Conservation (phyloP, 2,888 invertebrate species). For the Lochmaea crataegi region DNA sequence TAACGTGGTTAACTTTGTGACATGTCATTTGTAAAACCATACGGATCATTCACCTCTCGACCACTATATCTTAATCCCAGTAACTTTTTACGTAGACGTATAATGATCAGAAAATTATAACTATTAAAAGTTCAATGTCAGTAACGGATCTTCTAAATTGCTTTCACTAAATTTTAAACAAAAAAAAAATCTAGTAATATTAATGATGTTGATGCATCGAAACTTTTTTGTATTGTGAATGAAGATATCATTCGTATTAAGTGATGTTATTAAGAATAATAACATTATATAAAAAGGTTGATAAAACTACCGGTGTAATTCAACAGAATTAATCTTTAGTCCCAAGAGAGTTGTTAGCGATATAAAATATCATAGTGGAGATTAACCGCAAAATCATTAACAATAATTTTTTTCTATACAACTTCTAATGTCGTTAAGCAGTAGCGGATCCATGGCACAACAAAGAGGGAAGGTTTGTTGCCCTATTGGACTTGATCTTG, state of each 20-base stretch:
- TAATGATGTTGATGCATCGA: background rate
- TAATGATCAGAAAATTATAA: background rate
- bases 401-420: too few species aligned
- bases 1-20: background rate
- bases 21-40: background rate
- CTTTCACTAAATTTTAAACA: background rate
- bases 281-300: background rate
- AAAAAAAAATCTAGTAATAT: background rate
- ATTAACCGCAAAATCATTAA: background rate
- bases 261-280: background rate
- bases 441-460: too few species aligned
- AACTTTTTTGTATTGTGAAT: background rate
- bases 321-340: background rate
- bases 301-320: background rate
- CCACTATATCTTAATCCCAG: background rate
- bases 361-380: background rate
- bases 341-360: background rate
- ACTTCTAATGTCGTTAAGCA: too few species aligned
- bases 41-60: background rate
- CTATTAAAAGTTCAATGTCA: background rate
- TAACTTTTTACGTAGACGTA: background rate
- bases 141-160: conserved; percentile 1
- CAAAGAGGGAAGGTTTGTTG: too few species aligned
- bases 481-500: too few species aligned
- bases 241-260: background rate